These are phyloP conservation scores for Gonocerus acuteangulatus DNA, from an alignment of 2,888 invertebrate genomes.

Conservation along the genomic window DNA sequence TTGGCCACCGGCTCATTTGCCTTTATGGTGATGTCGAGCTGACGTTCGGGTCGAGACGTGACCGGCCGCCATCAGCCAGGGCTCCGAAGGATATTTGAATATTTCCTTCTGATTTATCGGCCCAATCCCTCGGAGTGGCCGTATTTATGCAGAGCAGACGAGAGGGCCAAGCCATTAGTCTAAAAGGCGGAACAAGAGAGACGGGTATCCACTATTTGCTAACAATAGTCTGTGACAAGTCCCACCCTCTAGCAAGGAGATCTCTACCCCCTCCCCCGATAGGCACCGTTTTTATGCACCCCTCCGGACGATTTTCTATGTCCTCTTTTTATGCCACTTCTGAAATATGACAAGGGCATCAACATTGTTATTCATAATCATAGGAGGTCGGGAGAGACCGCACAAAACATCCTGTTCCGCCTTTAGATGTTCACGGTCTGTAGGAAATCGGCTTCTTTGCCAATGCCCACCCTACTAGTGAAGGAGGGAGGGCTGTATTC, in stretches of 20 bases:
- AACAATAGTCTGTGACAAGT: slow-evolving; percentile 21
- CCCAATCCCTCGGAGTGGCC: not conserved
- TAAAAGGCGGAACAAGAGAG: slow-evolving; percentile 15
- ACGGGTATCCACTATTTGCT: slow-evolving; percentile 13
- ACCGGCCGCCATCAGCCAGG: not conserved
- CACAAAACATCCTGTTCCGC: slow-evolving; percentile 17
- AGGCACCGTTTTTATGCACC: slow-evolving; percentile 20
- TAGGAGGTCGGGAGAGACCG: slow-evolving; percentile 7
- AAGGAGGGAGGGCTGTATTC: no score
- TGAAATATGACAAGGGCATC: slow-evolving; percentile 34
- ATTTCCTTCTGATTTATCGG: slow-evolving; percentile 1
- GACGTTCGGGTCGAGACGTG: not conserved
- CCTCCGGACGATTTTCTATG: slow-evolving; percentile 18
- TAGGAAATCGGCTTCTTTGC: no score
- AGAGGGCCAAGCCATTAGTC: slow-evolving; percentile 1
- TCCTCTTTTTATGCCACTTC: slow-evolving; percentile 22
- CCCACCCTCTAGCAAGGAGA: not conserved
- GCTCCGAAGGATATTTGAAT: slow-evolving; percentile 1
- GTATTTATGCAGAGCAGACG: slow-evolving; percentile 1
- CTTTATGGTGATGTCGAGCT: not conserved
- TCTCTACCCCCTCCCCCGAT: not conserved
- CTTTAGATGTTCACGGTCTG: no score
- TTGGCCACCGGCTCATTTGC: not conserved
- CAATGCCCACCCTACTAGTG: no score
- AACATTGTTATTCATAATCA: slow-evolving; percentile 39